Percentiles rank a stretch among this genome's conserved stretches.
Evolutionary conservation across 2,888 invertebrate species (phyloP).

Genomic region (Phyllotreta cruciferae): DNA sequence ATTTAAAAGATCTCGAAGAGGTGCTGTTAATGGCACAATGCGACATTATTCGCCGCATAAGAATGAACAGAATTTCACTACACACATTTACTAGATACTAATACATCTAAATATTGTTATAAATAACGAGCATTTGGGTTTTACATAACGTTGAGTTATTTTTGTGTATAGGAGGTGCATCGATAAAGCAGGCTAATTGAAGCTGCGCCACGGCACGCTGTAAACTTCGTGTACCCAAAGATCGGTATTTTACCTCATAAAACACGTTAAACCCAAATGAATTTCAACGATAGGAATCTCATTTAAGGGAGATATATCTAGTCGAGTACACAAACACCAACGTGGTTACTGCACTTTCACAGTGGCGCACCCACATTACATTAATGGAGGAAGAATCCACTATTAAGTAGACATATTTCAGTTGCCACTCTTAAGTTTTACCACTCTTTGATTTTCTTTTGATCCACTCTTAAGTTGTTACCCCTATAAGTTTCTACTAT

Average conservation of each 20-base stretch:
- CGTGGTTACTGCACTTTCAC: not conserved
- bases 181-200: constrained; percentile 11
- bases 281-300: constrained; percentile 28
- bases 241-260: constrained; percentile 27
- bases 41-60: constrained; percentile 1
- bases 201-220: constrained; percentile 15
- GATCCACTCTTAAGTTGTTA: no score
- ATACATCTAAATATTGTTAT: no score
- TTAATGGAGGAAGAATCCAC: not conserved
- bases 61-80: constrained; percentile 2
- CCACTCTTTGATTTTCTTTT: no score
- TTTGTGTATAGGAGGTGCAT: no score
- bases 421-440: no score
- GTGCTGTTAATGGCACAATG: constrained; percentile 14
- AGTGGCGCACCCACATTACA: not conserved
- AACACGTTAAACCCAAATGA: constrained; percentile 27
- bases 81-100: no score
- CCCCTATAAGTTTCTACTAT: no score
- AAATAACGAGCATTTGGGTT: no score
- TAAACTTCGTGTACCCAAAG: constrained; percentile 27
- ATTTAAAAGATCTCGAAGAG: constrained; percentile 16
- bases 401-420: no score
- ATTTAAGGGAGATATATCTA: constrained; percentile 24
- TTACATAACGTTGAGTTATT: no score
- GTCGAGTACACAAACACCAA: constrained; percentile 15